These are phyloP conservation scores for Teinopalpus imperialis DNA, from an alignment of 2,888 invertebrate species.

Conservation along the genomic window DNA sequence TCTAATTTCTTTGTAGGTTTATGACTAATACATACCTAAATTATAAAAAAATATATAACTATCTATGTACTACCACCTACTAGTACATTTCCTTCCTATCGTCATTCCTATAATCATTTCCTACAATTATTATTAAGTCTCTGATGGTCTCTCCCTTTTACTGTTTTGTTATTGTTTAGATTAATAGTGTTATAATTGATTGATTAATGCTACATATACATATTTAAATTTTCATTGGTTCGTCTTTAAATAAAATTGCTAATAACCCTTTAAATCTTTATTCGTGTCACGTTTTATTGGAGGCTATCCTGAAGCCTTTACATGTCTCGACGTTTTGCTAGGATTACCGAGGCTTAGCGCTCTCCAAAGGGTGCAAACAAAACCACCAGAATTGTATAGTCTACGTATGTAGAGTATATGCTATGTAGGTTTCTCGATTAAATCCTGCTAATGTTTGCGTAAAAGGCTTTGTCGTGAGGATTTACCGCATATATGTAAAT, in stretches of 20 bases:
- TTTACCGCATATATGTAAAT: constrained; percentile 26
- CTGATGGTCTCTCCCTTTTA: too few relatives aligned
- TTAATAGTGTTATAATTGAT: too few relatives aligned
- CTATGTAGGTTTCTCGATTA: constrained; percentile 16
- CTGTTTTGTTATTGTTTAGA: too few relatives aligned
- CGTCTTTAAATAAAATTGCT: background rate
- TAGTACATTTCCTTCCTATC: too few relatives aligned
- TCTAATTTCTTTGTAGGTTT: too few relatives aligned
- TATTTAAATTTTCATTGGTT: too few relatives aligned
- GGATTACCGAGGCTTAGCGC: constrained; percentile 63
- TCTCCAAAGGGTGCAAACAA: constrained; percentile 45
- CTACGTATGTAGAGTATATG: constrained; percentile 7
- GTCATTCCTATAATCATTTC: too few relatives aligned
- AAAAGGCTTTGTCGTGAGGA: constrained; percentile 26
- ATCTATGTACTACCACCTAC: too few relatives aligned
- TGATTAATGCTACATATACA: too few relatives aligned
- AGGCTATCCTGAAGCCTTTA: constrained; percentile 72
- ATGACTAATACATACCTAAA: too few relatives aligned
- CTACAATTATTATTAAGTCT: too few relatives aligned
- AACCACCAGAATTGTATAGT: constrained; percentile 26
- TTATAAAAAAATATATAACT: too few relatives aligned
- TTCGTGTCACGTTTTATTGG: constrained; percentile 75
- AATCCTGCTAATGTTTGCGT: constrained; percentile 26
- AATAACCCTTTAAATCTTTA: constrained; percentile 38
- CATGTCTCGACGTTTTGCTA: constrained; percentile 57